Evolutionary conservation across 2,797 vertebrate genomes (phyloP).

Genomic region (Parauchenoglanis punctatus): DNA sequence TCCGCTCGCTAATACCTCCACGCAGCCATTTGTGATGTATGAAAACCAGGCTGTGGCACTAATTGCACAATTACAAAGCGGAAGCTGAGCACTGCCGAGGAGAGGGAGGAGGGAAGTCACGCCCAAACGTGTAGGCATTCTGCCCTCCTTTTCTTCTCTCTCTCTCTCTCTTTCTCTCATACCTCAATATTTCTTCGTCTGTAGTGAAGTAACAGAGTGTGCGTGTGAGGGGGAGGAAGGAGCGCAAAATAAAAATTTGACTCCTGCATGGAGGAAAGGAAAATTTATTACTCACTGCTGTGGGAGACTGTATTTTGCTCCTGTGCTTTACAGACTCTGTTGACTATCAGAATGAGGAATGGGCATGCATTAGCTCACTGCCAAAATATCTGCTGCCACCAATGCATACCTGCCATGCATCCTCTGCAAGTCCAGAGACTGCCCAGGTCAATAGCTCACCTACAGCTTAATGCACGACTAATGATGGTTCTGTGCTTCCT

Average conservation of each 20-base stretch:
- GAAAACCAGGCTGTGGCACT: constrained; percentile 91
- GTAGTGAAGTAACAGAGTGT: constrained; percentile 54
- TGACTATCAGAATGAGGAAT: constrained; percentile 90
- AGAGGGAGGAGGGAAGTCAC: constrained; percentile 79
- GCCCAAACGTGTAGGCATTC: constrained; percentile 68
- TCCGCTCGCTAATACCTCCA: constrained; percentile 69
- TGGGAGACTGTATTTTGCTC: constrained; percentile 90
- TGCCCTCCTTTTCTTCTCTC: constrained; percentile 42
- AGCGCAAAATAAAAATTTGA: constrained; percentile 84
- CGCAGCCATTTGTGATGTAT: constrained; percentile 89
- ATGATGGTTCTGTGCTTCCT: neutral
- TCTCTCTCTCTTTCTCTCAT: neutral
- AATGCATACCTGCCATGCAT: constrained; percentile 69
- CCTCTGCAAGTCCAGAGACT: constrained; percentile 74
- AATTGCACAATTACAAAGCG: constrained; percentile 99
- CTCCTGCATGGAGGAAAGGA: constrained; percentile 86
- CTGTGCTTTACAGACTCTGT: constrained; percentile 80
- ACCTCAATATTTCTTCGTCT: constrained; percentile 44
- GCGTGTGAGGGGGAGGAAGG: constrained; percentile 64
- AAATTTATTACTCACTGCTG: constrained; percentile 94
- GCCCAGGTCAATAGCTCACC: constrained; percentile 68
- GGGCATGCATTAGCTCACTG: constrained; percentile 81
- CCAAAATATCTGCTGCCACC: constrained; percentile 57
- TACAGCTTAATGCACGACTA: constrained; percentile 33
- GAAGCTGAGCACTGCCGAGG: constrained; percentile 87